A percentile compares a stretch with the other conserved stretches of the same genome.
These are phyloP conservation scores for Megalops atlanticus DNA, from an alignment of 2,113 vertebrate species.

Conservation along the genomic window DNA sequence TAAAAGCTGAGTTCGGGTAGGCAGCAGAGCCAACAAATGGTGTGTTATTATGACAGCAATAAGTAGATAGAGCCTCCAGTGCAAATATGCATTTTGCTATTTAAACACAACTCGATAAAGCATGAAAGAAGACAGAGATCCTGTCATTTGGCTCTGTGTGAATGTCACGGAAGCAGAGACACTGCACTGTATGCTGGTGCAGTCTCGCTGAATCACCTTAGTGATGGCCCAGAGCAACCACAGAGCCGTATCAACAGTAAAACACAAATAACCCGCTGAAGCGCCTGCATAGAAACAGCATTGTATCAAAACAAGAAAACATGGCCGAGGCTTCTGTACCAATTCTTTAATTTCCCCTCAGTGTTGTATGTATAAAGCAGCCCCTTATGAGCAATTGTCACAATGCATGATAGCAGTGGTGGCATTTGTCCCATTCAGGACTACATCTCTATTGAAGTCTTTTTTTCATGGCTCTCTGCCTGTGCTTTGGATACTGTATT, in stretches of 20 bases:
- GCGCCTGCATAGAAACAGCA: not conserved
- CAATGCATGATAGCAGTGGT: not conserved
- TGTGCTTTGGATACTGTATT: not conserved
- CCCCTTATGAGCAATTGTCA: not conserved
- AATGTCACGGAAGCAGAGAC: not conserved
- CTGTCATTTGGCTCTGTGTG: not conserved
- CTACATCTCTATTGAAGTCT: not conserved
- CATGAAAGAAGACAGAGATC: not conserved
- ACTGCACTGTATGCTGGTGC: not conserved
- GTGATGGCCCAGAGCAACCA: not conserved
- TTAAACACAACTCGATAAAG: constrained; percentile 21
- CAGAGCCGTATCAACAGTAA: not conserved
- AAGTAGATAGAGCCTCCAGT: constrained; percentile 4
- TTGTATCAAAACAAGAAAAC: not conserved
- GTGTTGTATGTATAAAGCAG: not conserved
- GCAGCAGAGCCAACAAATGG: constrained; percentile 12
- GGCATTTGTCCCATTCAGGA: not conserved
- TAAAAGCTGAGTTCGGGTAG: constrained; percentile 6
- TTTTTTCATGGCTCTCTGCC: not conserved
- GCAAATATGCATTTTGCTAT: constrained; percentile 31
- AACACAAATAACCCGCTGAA: not conserved
- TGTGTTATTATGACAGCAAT: constrained; percentile 11
- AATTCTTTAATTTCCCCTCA: not conserved
- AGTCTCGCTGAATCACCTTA: not conserved
- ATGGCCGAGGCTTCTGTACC: not conserved